Conservation (phyloP, 2,113 vertebrate genomes). For the Ellobius talpinus region DNA sequence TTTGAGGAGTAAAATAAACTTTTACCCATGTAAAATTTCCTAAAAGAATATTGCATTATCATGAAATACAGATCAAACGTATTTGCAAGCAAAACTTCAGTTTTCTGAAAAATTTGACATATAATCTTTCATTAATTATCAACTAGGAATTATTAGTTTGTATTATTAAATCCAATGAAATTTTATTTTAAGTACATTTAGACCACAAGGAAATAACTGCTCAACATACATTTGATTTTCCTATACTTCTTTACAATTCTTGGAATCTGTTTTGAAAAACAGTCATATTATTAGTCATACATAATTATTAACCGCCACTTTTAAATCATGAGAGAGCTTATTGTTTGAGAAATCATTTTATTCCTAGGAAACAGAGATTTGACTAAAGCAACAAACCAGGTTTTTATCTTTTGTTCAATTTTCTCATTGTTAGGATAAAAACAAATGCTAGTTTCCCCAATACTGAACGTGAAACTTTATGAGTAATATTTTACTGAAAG, state of each 20-base stretch:
- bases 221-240: not conserved
- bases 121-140: conserved; percentile 34
- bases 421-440: not conserved
- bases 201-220: not conserved
- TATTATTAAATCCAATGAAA: not conserved
- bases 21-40: not conserved
- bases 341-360: not conserved
- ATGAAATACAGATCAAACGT: not conserved
- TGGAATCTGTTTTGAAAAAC: not conserved
- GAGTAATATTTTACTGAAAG: not conserved
- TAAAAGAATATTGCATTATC: not conserved
- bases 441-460: not conserved
- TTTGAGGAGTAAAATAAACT: not conserved
- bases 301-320: not conserved
- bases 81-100: not conserved
- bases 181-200: not conserved
- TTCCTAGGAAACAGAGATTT: not conserved
- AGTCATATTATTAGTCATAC: not conserved
- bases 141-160: not conserved
- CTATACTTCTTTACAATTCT: conserved; percentile 10
- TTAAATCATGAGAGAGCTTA: not conserved
- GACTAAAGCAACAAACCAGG: not conserved
- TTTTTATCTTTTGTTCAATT: conserved; percentile 9
- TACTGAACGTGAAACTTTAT: not conserved
- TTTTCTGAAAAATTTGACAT: not conserved